Evolutionary conservation across 1,140 invertebrate species (phyloP), one percentile per base, ranked within the genome.

Genomic region (Ceratosolen solmsi): DNA sequence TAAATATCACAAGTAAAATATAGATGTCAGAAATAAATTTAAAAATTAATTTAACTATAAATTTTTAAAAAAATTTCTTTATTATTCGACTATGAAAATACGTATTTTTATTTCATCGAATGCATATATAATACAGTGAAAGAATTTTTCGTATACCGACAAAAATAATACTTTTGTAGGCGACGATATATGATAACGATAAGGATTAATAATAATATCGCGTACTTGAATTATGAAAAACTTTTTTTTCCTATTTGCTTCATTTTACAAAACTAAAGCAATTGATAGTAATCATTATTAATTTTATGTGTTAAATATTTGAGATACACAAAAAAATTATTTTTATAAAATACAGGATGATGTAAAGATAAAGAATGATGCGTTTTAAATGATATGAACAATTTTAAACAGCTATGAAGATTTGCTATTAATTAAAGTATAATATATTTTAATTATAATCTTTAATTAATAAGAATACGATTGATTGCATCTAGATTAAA

Each of bases 71-170:
- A n/a, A 38, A 76, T 63, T n/a, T 15, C 46, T 49, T 76, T 58
- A 74, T 74, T n/a, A 36, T n/a, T 76, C 73, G 0, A 46, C 51
- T 13, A 58, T 74, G 36, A 73, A 70, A 73, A 33, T 54, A 54
- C 25, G 36, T 33, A 15, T 41, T 36, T 60, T 22, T 60, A 63
- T 60, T 76, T 58, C 25, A 13, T 27, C n/a, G 0, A 17, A 15
- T 27, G n/a, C 9, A 20, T 58, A 56, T 74, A 22, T n/a, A n/a
- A n/a, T 11, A 36, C 13, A n/a, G n/a, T 38, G 51, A 22, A 41
- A 30, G 22, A 30, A 76, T 58, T 63, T 63, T 17, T 76, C 38
- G 36, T 33, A 20, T 36, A 22, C 36, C 15, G 0, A 5, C 2
- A 0, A 46, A 46, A 41, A n/a, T 27, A 65, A n/a, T 46, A 46